Evolutionary conservation across 2,797 vertebrate species (phyloP), one percentile per base, ranked within the genome.

Genomic region (Manis javanica): DNA sequence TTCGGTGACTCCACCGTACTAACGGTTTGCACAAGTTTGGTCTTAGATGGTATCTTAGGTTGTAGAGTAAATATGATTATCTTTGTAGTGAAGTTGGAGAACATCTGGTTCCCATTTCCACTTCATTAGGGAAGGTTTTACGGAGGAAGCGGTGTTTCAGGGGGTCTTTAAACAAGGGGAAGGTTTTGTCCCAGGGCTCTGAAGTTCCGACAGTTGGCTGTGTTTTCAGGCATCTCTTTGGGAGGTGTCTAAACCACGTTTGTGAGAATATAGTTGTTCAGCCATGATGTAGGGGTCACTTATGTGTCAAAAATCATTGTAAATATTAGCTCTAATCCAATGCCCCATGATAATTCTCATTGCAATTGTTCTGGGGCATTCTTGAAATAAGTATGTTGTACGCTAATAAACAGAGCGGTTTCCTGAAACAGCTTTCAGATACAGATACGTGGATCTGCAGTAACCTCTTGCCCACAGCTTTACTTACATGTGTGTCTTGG

Each of bases 31-130:
- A 84, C 74, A 88, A 15, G 89, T 95, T 91, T 94, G 94, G 94
- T 88, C 92, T 94, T 95, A 94, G 95, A 97, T 97, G 83, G 91
- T 97, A 96, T 97, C 97, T 96, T 97, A 89, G 91, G 86, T 92
- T 97, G 88, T 96, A 89, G 94, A 96, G 78, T 97, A 95, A 97
- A 98, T 95, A 96, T 90, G 97, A 97, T 97, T 96, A 97, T 97
- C 96, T 97, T 97, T 96, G 94, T 96, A 95, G 86, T 90, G 79
- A 97, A 95, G 75, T 96, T 69, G 53, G 63, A 78, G 91, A 87
- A 96, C 97, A 97, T 97, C 83, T 97, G 97, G 96, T 98, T 97
- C 69, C 87, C 94, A 97, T 98, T 98, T 97, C 97, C 97, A 97
- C 95, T 96, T 96, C 90, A 79, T 96, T 96, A 98, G 91, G 88